Percentiles rank a stretch among this genome's conserved stretches.
Evolutionary conservation across 2,113 vertebrate species (phyloP).

Genomic region (Microcebus tavaratra): DNA sequence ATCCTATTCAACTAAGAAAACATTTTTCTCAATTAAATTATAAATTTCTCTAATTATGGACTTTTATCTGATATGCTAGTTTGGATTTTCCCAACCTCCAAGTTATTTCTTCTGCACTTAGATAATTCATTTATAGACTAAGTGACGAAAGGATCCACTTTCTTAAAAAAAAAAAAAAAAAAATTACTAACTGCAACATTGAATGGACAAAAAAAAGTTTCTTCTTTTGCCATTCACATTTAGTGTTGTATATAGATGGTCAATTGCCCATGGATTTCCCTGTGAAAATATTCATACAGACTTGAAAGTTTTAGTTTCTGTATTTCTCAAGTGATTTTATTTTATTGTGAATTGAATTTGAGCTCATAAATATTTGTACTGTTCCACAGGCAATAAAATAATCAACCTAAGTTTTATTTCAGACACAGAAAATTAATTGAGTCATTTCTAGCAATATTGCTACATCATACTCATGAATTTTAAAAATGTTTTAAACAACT

Average conservation of each 20-base stretch:
- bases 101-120: conserved; percentile 46
- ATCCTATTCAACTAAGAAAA: neutral
- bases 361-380: conserved; percentile 29
- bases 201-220: neutral
- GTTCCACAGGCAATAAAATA: conserved; percentile 32
- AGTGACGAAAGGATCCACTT: neutral
- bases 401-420: conserved; percentile 62
- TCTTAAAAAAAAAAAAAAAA: neutral
- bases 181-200: neutral
- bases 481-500: conserved; percentile 52
- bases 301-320: neutral
- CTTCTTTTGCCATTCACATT: neutral
- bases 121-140: conserved; percentile 20
- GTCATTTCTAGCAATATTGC: neutral
- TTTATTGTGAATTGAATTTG: conserved; percentile 47
- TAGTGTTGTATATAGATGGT: neutral
- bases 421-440: conserved; percentile 59
- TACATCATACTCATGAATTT: conserved; percentile 37
- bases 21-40: conserved; percentile 48
- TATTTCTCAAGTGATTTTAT: conserved; percentile 48
- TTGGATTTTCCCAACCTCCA: conserved; percentile 17
- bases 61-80: conserved; percentile 44
- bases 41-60: conserved; percentile 28
- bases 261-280: neutral
- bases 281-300: neutral